Evolutionary conservation across 2,113 vertebrate genomes (phyloP).

Genomic region (Lanius ludovicianus): DNA sequence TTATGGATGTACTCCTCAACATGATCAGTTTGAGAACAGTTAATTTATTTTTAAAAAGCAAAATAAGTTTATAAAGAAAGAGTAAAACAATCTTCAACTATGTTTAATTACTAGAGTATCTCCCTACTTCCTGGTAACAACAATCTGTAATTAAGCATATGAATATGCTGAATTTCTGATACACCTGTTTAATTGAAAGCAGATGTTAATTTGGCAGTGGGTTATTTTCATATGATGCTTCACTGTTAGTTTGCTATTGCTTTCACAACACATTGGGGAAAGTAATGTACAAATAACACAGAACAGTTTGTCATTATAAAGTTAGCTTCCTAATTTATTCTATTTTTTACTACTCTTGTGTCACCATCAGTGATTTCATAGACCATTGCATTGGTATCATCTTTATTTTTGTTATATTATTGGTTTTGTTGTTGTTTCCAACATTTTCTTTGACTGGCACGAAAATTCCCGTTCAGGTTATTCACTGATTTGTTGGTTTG

Average conservation of each 20-base stretch:
- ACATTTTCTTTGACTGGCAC: background rate
- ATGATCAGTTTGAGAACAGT: background rate
- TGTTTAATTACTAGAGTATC: background rate
- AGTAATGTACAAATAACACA: background rate
- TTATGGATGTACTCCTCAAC: background rate
- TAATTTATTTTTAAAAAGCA: background rate
- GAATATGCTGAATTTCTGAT: background rate
- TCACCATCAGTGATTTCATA: background rate
- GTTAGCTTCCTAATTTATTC: background rate
- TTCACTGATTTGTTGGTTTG: background rate
- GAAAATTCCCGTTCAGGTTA: background rate
- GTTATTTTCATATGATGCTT: background rate
- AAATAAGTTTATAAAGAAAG: background rate
- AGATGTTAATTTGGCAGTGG: slow-evolving; percentile 16
- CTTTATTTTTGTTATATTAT: background rate
- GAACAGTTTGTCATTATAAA: background rate
- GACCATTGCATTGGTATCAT: background rate
- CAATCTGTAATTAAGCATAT: slow-evolving; percentile 20
- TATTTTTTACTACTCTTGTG: background rate
- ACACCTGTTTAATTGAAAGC: slow-evolving; percentile 51
- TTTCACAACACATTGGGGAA: background rate
- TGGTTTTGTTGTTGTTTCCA: background rate
- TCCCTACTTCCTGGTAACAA: background rate
- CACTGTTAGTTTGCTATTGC: background rate
- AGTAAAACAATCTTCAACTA: background rate